Conservation (phyloP, 2,888 invertebrate species). For the Andrena fulva region DNA sequence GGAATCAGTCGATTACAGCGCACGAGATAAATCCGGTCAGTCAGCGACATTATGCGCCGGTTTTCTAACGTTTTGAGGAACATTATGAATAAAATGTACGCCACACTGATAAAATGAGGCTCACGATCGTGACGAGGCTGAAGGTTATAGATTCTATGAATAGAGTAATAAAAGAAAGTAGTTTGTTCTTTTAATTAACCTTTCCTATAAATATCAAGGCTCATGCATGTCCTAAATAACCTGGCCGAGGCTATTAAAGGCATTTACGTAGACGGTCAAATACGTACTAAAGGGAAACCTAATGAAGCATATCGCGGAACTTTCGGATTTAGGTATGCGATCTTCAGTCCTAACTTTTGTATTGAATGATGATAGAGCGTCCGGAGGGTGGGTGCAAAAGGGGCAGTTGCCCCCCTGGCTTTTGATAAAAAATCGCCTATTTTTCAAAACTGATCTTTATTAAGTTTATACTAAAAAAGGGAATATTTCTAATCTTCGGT, state of each 20-base stretch:
- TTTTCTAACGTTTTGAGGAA: not conserved
- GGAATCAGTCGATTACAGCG: not conserved
- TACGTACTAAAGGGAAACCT: not conserved
- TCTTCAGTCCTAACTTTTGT: not conserved
- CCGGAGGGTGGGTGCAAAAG: too few relatives aligned
- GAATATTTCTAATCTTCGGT: too few relatives aligned
- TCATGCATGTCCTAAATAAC: slow-evolving; percentile 20
- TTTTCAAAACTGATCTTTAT: too few relatives aligned
- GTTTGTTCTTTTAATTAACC: slow-evolving; percentile 20
- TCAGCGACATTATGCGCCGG: not conserved
- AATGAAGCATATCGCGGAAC: not conserved
- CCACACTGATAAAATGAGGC: not conserved
- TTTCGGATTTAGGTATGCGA: not conserved
- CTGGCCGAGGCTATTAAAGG: slow-evolving; percentile 8
- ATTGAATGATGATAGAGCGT: too few relatives aligned
- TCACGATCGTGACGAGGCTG: not conserved
- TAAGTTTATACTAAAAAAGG: too few relatives aligned
- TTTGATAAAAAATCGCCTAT: too few relatives aligned
- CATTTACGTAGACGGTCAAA: not conserved
- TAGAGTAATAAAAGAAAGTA: slow-evolving; percentile 17
- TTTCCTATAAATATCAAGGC: slow-evolving; percentile 25
- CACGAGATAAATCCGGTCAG: not conserved
- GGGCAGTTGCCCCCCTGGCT: too few relatives aligned
- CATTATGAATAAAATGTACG: not conserved
- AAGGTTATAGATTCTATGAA: slow-evolving; percentile 18